Base-by-base conservation (phyloP, 2,797 vertebrate genomes). In the Malacoctenus gilli region DNA sequence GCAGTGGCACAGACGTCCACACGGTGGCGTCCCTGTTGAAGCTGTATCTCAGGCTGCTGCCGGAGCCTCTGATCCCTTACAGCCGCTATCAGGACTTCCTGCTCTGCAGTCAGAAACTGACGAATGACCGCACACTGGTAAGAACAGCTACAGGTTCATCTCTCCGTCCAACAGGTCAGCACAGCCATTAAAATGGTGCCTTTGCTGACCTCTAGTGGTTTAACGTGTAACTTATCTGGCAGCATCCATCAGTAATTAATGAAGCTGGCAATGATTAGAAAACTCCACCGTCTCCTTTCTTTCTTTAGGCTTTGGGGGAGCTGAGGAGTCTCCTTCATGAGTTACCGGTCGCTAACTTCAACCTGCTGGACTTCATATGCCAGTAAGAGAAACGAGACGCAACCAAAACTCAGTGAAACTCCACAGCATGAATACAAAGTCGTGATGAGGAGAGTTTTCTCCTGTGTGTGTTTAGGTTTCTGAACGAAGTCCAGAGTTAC, bases 21-120 rank as follows among this genome's bases (percentile, higher is more conserved):
- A 92, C 92, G 1, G 92, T 93, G 77, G 92, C 92, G 1, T 93
- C 92, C 3, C 77, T 93, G 63, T 74, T 93, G 62, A 93, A 92
- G 74, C 88, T 92, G 11, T 93, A 93, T 78, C 89, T 93, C 68
- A 67, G 92, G 51, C 91, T 91, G 79, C 81, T 93, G 54, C 92
- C 92, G 0, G 92, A 93, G 75, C 92, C 92, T 1, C 66, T 93
- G 72, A 85, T 93, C 42, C 92, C 92, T n/a, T 90, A 90, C 73
- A 82, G 77, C 8, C 69, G 68, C 25, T 92, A 92, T 79, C 86
- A 91, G 47, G 81, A 89, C 59, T 93, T 93, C 71, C 86, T 93
- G 23, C 43, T 87, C 28, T 92, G 92, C 22, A 86, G 54, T 12
- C 86, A 89, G 70, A 89, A 70, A 58, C 77, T 92, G 48, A 42